A percentile compares a stretch with the other conserved stretches of the same genome.
These are phyloP conservation scores for Drosophila helvetica DNA, from an alignment of 2,888 invertebrate species.

Conservation along the genomic window DNA sequence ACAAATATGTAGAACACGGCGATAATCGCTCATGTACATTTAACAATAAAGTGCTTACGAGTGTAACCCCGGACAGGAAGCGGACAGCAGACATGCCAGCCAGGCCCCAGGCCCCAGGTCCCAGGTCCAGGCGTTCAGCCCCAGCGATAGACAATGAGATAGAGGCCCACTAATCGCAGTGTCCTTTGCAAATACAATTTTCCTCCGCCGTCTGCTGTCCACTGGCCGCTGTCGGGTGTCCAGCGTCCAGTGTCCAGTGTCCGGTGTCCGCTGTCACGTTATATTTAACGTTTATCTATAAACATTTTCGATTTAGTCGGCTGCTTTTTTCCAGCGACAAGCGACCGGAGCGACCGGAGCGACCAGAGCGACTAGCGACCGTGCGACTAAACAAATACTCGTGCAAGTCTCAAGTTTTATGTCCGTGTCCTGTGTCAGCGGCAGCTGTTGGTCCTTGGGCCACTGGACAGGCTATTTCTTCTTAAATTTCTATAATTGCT, in stretches of 20 bases:
- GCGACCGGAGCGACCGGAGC: too few relatives aligned
- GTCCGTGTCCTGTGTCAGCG: constrained; percentile 70
- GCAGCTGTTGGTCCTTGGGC: constrained; percentile 59
- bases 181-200: constrained; percentile 47
- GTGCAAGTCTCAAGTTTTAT: constrained; percentile 42
- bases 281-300: constrained; percentile 72
- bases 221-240: background rate
- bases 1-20: constrained; percentile 75
- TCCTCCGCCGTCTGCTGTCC: background rate
- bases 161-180: constrained; percentile 30
- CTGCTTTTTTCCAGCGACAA: constrained; percentile 9
- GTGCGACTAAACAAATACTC: constrained; percentile 35
- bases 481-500: constrained; percentile 80
- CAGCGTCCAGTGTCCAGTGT: constrained; percentile 36
- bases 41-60: constrained; percentile 52
- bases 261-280: constrained; percentile 58
- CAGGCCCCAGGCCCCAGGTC: constrained; percentile 1
- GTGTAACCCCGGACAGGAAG: constrained; percentile 37
- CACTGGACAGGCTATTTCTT: constrained; percentile 59
- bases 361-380: background rate
- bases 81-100: constrained; percentile 16
- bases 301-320: constrained; percentile 72
- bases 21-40: constrained; percentile 73
- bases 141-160: constrained; percentile 3
- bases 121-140: background rate